Percentiles rank a stretch among this genome's conserved stretches.
Evolutionary conservation across 2,113 vertebrate species (phyloP).

Genomic region (Mungos mungo): DNA sequence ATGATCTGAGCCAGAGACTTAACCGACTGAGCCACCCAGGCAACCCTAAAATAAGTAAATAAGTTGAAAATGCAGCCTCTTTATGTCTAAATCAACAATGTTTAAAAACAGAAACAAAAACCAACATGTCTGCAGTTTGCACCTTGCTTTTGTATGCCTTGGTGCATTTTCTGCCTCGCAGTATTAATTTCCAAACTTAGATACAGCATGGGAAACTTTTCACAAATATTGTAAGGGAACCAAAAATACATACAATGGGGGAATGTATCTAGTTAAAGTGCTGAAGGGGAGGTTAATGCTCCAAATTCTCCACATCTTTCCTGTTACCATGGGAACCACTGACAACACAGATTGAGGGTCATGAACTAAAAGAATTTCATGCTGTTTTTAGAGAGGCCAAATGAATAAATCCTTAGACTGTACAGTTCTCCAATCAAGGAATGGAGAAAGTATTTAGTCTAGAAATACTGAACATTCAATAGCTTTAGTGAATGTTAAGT

Average conservation of each 20-base stretch:
- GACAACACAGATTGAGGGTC: not conserved
- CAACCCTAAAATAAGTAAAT: not conserved
- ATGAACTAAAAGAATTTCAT: not conserved
- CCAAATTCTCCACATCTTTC: fast-evolving
- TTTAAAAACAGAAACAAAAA: not conserved
- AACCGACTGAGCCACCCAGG: no score
- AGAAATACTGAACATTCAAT: not conserved
- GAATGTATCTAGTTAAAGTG: not conserved
- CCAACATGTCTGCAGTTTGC: not conserved
- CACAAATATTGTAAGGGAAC: not conserved
- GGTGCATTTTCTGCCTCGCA: not conserved
- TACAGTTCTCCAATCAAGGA: not conserved
- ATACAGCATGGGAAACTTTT: not conserved
- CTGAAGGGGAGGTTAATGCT: not conserved
- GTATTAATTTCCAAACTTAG: not conserved
- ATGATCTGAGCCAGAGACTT: no score
- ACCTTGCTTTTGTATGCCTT: not conserved
- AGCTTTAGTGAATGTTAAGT: not conserved
- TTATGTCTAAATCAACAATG: not conserved
- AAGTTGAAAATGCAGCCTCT: not conserved
- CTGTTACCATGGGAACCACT: fast-evolving
- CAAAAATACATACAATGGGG: not conserved
- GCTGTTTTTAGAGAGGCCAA: not conserved
- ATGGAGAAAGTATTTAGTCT: not conserved
- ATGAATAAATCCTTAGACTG: not conserved